Conservation (phyloP, 2,113 vertebrate genomes). For the Progne subis region DNA sequence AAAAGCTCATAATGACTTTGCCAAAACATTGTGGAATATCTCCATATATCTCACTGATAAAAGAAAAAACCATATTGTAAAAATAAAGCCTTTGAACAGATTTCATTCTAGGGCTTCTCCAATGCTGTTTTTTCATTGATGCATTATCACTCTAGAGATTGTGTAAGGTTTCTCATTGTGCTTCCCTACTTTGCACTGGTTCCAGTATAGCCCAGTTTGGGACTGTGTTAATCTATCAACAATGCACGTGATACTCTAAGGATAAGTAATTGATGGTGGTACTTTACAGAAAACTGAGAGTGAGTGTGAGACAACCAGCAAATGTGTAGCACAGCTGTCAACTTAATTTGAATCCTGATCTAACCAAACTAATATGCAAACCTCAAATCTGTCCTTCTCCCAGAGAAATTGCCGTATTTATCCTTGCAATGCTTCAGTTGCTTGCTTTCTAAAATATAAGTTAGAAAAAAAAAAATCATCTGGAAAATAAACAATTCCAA, state of each 20-base stretch:
- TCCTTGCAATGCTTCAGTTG: background rate
- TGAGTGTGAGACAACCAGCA: background rate
- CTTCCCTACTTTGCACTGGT: background rate
- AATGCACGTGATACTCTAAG: background rate
- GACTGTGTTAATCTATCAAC: background rate
- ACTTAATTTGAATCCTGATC: conserved; percentile 4
- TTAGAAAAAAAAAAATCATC: background rate
- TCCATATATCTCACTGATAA: background rate
- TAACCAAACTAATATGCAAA: conserved; percentile 6
- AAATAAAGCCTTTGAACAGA: background rate
- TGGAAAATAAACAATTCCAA: background rate
- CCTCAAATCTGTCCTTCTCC: background rate
- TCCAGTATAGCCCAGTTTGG: background rate
- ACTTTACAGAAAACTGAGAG: background rate
- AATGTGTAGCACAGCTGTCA: conserved; percentile 32
- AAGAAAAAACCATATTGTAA: background rate
- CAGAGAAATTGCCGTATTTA: background rate
- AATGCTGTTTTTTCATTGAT: background rate
- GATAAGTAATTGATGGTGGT: background rate
- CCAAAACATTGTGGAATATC: background rate
- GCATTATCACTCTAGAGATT: background rate
- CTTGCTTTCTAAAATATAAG: background rate
- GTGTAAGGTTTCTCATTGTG: background rate
- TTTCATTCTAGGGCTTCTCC: background rate
- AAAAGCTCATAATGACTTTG: background rate